These are phyloP conservation scores for Polylopha cassiicola DNA, from an alignment of 2,888 invertebrate species.

Conservation along the genomic window DNA sequence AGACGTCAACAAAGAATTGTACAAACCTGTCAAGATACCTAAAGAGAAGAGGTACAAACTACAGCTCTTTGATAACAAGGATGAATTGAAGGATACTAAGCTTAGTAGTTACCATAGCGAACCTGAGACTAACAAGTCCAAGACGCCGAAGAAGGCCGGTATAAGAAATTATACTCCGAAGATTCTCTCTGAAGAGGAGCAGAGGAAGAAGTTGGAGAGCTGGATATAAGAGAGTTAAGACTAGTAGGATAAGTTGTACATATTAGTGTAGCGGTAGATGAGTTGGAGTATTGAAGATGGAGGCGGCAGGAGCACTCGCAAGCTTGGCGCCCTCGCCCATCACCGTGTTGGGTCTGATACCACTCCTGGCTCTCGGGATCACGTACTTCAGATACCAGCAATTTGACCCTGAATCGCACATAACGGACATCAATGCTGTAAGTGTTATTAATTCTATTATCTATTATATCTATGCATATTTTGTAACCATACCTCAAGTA, in stretches of 20 bases:
- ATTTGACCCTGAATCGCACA: slow-evolving; percentile 89
- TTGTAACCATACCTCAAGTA: too few species aligned
- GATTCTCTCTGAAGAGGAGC: slow-evolving; percentile 78
- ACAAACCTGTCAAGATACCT: slow-evolving; percentile 70
- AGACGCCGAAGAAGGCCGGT: slow-evolving; percentile 73
- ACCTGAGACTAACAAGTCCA: slow-evolving; percentile 64
- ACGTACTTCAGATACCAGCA: slow-evolving; percentile 88
- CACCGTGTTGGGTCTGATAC: slow-evolving; percentile 84
- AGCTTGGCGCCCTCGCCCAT: slow-evolving; percentile 80
- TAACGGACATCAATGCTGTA: slow-evolving; percentile 83
- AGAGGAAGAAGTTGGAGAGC: slow-evolving; percentile 75
- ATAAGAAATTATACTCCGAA: slow-evolving; percentile 85
- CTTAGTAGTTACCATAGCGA: slow-evolving; percentile 59
- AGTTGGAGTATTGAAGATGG: slow-evolving; percentile 55
- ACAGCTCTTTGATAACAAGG: slow-evolving; percentile 60
- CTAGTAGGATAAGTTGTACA: slow-evolving; percentile 70
- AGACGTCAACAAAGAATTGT: slow-evolving; percentile 67
- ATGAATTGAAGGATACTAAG: slow-evolving; percentile 52
- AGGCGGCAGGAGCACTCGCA: slow-evolving; percentile 72
- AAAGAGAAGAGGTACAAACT: slow-evolving; percentile 68
- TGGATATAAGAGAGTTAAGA: slow-evolving; percentile 79
- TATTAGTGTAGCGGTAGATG: slow-evolving; percentile 68
- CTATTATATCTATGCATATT: too few species aligned
- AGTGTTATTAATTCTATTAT: slow-evolving; percentile 41
- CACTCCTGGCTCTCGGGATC: slow-evolving; percentile 87